Evolutionary conservation across 2,888 invertebrate genomes (phyloP), one percentile per base, ranked within the genome.

Genomic region (Selenia dentaria): DNA sequence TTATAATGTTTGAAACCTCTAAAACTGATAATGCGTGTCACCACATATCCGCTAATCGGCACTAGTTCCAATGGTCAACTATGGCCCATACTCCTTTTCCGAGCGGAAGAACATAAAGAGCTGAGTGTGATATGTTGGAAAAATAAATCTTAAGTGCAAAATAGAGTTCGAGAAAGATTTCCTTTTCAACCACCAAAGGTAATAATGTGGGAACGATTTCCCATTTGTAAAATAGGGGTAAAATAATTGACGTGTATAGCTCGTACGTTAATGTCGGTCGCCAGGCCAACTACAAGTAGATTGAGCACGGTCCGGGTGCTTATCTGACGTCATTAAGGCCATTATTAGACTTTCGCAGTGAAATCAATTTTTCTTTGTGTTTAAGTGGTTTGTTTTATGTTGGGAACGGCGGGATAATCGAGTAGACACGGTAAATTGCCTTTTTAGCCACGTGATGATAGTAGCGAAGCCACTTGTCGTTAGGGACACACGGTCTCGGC

Each of bases 201-300:
- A 72, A 70, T 76, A 76, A 78, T 71, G 71, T 67, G 64, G 68
- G 68, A 66, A 67, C 72, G 67, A 70, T 76, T 74, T 70, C 73
- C 70, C 71, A 76, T 79, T 74, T 76, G 70, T 72, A 70, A 77
- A 75, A 65, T 62, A 63, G 64, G 25, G 16, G 16, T 63, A 74
- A 73, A 73, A 65, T 65, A 67, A 64, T 57, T 59, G 63, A 62
- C 65, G 59, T 57, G 63, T 63, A 59, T 60, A 57, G 66, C 65
- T 54, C 60, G 55, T 56, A 64, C 67, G 71, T 68, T 76, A 76
- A 77, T 73, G 71, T 69, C 57, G 62, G 66, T 54, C 61, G 47
- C 44, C 57, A 51, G 60, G 57, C 51, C 58, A 51, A 54, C 42
- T 37, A 24, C 35, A 40, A 55, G 47, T 41, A 29, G 46, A 58